phyloP scores from a whole-genome alignment of 2,113 vertebrate species.

The Bos javanicus region DNA sequence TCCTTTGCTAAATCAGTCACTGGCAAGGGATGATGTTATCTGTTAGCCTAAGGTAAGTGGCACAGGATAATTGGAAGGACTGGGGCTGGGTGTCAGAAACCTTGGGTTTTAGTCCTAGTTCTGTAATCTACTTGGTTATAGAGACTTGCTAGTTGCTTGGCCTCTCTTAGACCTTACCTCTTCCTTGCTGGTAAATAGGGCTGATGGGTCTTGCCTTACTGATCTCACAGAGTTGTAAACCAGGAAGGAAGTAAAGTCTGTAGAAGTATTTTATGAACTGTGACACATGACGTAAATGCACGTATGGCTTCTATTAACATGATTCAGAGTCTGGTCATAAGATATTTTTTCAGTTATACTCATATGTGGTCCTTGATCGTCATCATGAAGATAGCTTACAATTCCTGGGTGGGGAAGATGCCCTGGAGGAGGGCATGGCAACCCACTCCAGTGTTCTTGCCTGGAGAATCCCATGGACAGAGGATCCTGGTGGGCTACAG shows the following conservation, averaged over 20 bases:
- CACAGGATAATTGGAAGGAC: neutral
- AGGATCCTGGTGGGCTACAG: neutral
- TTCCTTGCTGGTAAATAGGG: neutral
- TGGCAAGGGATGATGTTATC: neutral
- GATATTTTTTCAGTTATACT: neutral
- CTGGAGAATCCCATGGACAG: neutral
- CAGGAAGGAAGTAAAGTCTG: constrained; percentile 20
- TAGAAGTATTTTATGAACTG: neutral
- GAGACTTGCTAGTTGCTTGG: neutral
- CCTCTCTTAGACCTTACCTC: neutral
- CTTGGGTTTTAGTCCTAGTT: neutral
- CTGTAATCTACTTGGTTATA: neutral
- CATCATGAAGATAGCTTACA: neutral
- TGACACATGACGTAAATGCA: neutral
- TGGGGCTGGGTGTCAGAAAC: neutral
- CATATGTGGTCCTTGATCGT: neutral
- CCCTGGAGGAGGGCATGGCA: neutral
- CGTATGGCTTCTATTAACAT: neutral
- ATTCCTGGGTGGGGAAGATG: neutral
- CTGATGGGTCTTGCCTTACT: neutral
- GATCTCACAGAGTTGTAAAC: constrained; percentile 6
- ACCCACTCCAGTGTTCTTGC: neutral
- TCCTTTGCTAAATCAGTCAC: neutral
- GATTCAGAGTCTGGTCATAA: neutral
- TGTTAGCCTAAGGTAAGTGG: neutral